Base-by-base conservation (phyloP, 2,797 vertebrate species). In the Poecilia picta region DNA sequence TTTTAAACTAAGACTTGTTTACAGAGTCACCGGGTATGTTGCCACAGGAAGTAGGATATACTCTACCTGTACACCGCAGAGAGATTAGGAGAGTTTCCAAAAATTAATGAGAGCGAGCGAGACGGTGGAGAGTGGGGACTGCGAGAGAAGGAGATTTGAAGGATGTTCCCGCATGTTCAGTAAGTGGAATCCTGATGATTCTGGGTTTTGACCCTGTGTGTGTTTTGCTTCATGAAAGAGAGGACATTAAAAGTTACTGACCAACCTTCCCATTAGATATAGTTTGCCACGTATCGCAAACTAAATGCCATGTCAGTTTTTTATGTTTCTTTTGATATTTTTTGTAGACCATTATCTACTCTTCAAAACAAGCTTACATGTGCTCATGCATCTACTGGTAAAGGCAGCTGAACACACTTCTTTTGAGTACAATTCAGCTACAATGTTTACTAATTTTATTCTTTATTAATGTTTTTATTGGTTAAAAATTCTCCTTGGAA, bases 1-100 rank as follows among this genome's bases (percentile, higher is more conserved):
- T 94, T 92, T 93, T 92, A 91, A 94, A 94, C 83, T 79, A 81
- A 88, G 84, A 88, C 87, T 93, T 95, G 93, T 94, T 94, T 93
- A 94, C 90, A 91, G 83, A 93, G 90, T 94, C 89, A 83, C 73
- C 71, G 86, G 83, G 77, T 89, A 81, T 86, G 86, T 87, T 91
- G 88, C 88, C 90, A 89, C 80, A 77, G 80, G 87, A 88, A 89
- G 88, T 88, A 84, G 88, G 89, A 91, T 92, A 91, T 83, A 89
- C 87, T 92, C 83, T 85, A 91, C 90, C 91, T 91, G 87, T 89
- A 85, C 80, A 79, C 87, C 85, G 81, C n/a, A 5, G 73, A 90
- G 79, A 92, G 92, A 93, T 94, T 93, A 93, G 83, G 79, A 79
- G 84, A 78, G 80, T 73, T 74, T 87, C 81, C 81, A 74, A 76